Percentiles rank a stretch among this genome's conserved stretches.
Evolutionary conservation across 2,113 vertebrate species (phyloP).

Genomic region (Boulengeromyrus knoepffleri): DNA sequence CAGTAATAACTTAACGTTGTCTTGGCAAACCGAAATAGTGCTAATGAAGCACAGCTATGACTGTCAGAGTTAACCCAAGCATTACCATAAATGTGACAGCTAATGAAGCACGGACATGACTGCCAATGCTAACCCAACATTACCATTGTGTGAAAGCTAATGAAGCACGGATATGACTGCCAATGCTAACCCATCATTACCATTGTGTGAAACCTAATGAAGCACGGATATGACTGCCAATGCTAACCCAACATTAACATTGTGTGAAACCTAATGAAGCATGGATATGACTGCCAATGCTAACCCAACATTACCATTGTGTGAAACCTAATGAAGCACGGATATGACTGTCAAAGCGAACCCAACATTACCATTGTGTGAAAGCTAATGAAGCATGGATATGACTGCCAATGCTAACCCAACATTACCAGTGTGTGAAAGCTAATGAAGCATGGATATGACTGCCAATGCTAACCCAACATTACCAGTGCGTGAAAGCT

Average conservation of each 20-base stretch:
- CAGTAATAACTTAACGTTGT: neutral
- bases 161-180: neutral
- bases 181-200: neutral
- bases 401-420: neutral
- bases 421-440: neutral
- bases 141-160: neutral
- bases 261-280: neutral
- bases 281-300: neutral
- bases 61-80: neutral
- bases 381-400: neutral
- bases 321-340: neutral
- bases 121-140: neutral
- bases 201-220: too few relatives aligned
- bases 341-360: neutral
- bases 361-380: neutral
- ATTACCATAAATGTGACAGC: neutral
- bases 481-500: neutral
- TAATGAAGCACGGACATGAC: neutral
- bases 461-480: neutral
- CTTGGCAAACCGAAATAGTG: neutral
- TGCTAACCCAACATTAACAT: neutral
- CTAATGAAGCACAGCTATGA: neutral
- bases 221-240: neutral
- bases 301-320: neutral
- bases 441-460: neutral